Evolutionary conservation across 2,888 invertebrate genomes (phyloP).

Genomic region (Drosophila suboccidentalis): DNA sequence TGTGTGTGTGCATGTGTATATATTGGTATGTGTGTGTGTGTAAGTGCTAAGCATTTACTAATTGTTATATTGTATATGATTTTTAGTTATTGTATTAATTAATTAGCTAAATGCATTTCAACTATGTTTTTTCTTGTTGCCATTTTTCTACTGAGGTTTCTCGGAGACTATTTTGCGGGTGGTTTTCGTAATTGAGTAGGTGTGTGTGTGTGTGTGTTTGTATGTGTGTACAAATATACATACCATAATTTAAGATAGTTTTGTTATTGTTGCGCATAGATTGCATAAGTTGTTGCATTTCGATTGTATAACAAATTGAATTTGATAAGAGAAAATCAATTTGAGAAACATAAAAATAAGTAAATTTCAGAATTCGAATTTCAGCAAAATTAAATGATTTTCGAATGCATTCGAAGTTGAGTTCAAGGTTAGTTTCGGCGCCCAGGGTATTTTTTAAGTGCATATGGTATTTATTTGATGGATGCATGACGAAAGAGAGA

Average conservation of each 20-base stretch:
- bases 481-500: constrained; percentile 50
- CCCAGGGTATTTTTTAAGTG: constrained; percentile 41
- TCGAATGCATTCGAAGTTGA: constrained; percentile 28
- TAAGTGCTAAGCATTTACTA: constrained; percentile 56
- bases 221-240: constrained; percentile 79
- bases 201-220: constrained; percentile 23
- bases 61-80: constrained; percentile 51
- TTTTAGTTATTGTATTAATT: constrained; percentile 65
- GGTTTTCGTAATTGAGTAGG: constrained; percentile 7
- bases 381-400: constrained; percentile 34
- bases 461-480: constrained; percentile 33
- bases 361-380: constrained; percentile 53
- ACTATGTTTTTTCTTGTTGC: constrained; percentile 52
- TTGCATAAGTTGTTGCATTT: constrained; percentile 53
- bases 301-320: constrained; percentile 21
- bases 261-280: constrained; percentile 63
- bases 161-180: constrained; percentile 65
- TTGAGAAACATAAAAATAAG: constrained; percentile 66
- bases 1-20: constrained; percentile 3
- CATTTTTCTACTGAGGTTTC: constrained; percentile 70
- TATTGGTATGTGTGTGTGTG: constrained; percentile 18
- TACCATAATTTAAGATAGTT: constrained; percentile 69
- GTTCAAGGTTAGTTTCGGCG: constrained; percentile 43
- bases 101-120: constrained; percentile 79
- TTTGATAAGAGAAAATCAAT: constrained; percentile 48